Evolutionary conservation across 1,140 invertebrate species (phyloP), one percentile per base, ranked within the genome.

Genomic region (Antheraea pernyi): DNA sequence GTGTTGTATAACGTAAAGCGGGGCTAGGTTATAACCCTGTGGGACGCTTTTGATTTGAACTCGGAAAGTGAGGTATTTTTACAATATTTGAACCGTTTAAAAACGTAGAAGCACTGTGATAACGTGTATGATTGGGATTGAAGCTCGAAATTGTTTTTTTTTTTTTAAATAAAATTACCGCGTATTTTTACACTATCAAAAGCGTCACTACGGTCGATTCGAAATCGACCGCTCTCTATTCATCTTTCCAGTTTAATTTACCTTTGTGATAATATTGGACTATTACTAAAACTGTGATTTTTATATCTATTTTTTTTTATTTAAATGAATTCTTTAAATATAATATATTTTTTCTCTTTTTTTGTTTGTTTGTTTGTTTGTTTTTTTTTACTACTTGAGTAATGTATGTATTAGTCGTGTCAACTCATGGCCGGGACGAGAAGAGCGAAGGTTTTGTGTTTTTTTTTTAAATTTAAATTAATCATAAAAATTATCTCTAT

Each of bases 211-310:
- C 22, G 9, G 16, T 63, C 61, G 61, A 36, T 37, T 63, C 22
- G 6, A 16, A 63, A 63, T 63, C 61, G 61, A 36, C 30, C 11
- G 9, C 10, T 63, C 16, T 63, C 61, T 36, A 16, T 37, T n/a
- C 7, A 22, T 19, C 13, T 36, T 63, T 63, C 37, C 61, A 63
- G 61, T 63, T 63, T 53, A 53, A 53, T 53, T 53, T 53, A 53
- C 46, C 46, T 37, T 63, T 63, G 61, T 63, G 61, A 63, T 63
- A 63, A 63, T 37, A 63, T 63, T 63, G 61, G 30, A 63, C 61
- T 63, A 13, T 63, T 63, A 63, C 61, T 63, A 63, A 63, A 63
- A 63, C 61, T 63, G 61, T 63, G 61, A 63, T 63, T 63, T 61
- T 63, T 63, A 37, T 63, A 63, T 63, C 37, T 63, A 11, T 63